Conservation (phyloP, 2,113 vertebrate genomes). For the Girardinichthys multiradiatus region DNA sequence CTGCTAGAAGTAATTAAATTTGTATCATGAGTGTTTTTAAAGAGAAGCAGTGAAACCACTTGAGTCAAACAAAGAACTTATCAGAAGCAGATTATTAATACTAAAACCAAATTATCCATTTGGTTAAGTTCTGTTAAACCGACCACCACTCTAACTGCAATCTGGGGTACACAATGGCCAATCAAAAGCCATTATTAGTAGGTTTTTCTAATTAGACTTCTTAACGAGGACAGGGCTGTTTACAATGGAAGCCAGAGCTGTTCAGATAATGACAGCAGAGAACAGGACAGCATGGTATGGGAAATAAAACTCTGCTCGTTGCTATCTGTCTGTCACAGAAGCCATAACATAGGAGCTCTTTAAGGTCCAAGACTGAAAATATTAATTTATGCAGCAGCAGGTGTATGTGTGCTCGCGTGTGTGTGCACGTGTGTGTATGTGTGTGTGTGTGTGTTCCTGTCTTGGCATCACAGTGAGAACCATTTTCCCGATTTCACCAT, state of each 20-base stretch:
- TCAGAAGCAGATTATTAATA: conserved; percentile 48
- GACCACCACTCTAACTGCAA: conserved; percentile 37
- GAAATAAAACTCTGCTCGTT: conserved; percentile 50
- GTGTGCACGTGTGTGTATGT: neutral
- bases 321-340: conserved; percentile 47
- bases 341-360: conserved; percentile 52
- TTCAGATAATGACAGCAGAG: conserved; percentile 52
- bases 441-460: too few relatives aligned
- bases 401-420: conserved; percentile 7
- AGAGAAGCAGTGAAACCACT: conserved; percentile 59
- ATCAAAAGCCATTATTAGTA: conserved; percentile 58
- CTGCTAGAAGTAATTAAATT: conserved; percentile 54
- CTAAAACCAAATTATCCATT: conserved; percentile 51
- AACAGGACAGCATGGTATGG: conserved; percentile 39
- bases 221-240: conserved; percentile 63
- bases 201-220: conserved; percentile 69
- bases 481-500: too few relatives aligned
- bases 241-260: conserved; percentile 55
- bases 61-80: conserved; percentile 62
- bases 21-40: conserved; percentile 20
- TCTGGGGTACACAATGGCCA: conserved; percentile 64
- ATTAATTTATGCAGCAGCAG: conserved; percentile 22
- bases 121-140: conserved; percentile 60
- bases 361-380: conserved; percentile 49
- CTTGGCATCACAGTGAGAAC: too few relatives aligned